Percentiles rank a stretch among this genome's conserved stretches.
These are phyloP conservation scores for Chloromyia formosa DNA, from an alignment of 2,888 invertebrate species.

Conservation along the genomic window DNA sequence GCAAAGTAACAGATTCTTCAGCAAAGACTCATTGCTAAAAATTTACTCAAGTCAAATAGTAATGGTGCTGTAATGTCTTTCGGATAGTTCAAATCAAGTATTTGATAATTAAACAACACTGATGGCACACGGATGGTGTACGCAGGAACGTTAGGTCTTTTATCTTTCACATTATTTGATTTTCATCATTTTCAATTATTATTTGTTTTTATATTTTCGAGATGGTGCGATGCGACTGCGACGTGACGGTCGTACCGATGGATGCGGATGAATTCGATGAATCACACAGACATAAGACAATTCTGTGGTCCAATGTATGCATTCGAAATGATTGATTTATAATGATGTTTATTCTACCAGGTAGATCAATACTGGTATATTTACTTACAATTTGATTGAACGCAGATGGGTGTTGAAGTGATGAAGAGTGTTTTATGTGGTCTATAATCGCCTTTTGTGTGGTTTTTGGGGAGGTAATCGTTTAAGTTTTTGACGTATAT, in stretches of 20 bases:
- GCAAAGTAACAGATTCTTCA: slow-evolving; percentile 27
- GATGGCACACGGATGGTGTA: not conserved
- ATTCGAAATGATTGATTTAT: slow-evolving; percentile 38
- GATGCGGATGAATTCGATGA: not conserved
- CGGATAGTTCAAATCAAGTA: slow-evolving; percentile 34
- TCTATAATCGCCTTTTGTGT: slow-evolving; percentile 3
- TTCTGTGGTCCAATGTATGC: not conserved
- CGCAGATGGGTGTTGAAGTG: not conserved
- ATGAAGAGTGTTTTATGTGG: slow-evolving; percentile 20
- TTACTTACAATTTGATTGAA: slow-evolving; percentile 22
- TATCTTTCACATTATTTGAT: slow-evolving; percentile 34
- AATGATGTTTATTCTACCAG: slow-evolving; percentile 33
- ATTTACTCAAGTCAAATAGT: slow-evolving; percentile 27
- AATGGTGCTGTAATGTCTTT: slow-evolving; percentile 44
- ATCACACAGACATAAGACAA: too few species aligned
- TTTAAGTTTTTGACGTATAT: too few species aligned
- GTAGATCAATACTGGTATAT: slow-evolving; percentile 32
- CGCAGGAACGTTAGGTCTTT: slow-evolving; percentile 4
- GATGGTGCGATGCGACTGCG: slow-evolving; percentile 17
- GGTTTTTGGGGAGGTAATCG: too few species aligned
- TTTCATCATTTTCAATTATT: slow-evolving; percentile 41
- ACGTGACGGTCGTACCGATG: not conserved
- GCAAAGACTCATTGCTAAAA: slow-evolving; percentile 9
- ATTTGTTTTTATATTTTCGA: slow-evolving; percentile 13
- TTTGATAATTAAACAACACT: slow-evolving; percentile 40